Base-by-base conservation (phyloP, 2,888 invertebrate species). In the Pyrrhia umbra region DNA sequence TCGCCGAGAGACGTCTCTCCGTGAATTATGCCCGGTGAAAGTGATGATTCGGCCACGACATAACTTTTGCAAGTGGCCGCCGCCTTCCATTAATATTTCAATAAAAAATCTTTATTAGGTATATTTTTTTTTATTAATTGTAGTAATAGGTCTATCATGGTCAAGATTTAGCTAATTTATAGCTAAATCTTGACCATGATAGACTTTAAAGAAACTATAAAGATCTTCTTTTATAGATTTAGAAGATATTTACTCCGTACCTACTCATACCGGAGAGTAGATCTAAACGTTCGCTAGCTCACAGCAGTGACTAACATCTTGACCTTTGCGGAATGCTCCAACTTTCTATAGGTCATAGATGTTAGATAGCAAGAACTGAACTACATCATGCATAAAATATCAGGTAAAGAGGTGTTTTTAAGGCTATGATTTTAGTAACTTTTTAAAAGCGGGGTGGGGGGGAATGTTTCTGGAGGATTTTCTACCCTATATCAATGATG, bases 1-100 rank as follows among this genome's bases (percentile, higher is more conserved):
- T 86, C 83, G 75, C 68, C 70, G 70, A 82, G 79, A 83, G 68
- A 55, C 61, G 46, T 59, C 68, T 81, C 83, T 79, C 79, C 81
- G 87, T 88, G 87, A 87, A 83, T 86, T 85, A 82, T 82, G 80
- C 62, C 77, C 72, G 82, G 90, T 86, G 90, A 91, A 91, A 90
- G 91, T 81, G 83, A 61, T 70, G 73, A 70, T 79, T 75, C 73
- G 69, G 65, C 77, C 75, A 71, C 65, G 71, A 40, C 58, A 77
- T 75, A 67, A 71, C 57, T 86, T 86, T 86, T 83, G 85, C 83
- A 75, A 83, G 73, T 80, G 69, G 80, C 81, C 80, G 45, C 58
- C 70, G 77, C 77, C 80, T 65, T 68, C 68, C 69, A 64, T 59
- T 40, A 62, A 69, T 67, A 65, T 76, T 66, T 70, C 58, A 60